Base-by-base conservation (phyloP, 2,797 vertebrate species). In the Yasuhikotakia modesta region DNA sequence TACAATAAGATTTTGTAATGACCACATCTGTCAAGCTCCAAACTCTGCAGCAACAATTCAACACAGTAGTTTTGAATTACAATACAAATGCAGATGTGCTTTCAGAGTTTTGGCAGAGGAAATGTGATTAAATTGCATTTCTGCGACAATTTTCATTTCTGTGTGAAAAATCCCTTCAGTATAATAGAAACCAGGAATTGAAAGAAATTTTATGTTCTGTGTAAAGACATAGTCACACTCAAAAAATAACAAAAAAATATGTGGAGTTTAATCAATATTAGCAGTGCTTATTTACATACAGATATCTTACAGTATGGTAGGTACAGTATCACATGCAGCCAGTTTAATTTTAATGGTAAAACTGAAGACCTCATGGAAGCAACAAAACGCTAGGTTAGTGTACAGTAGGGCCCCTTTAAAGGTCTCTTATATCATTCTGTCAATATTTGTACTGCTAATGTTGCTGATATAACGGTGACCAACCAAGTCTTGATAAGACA, bases 401-500 rank as follows among this genome's bases (percentile, higher is more conserved):
- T 21, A 43, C 1, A 57, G 16, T 22, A 58, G 17, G 14, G 19
- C 2, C 32, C 35, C 65, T 61, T 53, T 61, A 50, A 6, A 27
- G 22, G 5, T 50, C 50, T n/a, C n/a, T 61, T 64, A 46, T 69
- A 24, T 61, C 11, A 70, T 24, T 45, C 16, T 43, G 12, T 5
- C 39, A 52, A 32, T n/a, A 60, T 16, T 22, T 64, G 13, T 17
- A 45, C 11, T 35, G 24, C 16, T 11, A n/a, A 45, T 65, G 13
- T 24, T 50, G 14, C 4, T 3, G 7, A 46, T 24, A 30, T 17
- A n/a, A 30, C 45, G 66, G 17, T 70, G 67, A 63, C 67, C 13
- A 53, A 66, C 58, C 11, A n/a, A 32, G 52, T 52, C 13, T n/a
- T n/a, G n/a, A n/a, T n/a, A n/a, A 73, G 80, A 53, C 66, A 52